Base-by-base conservation (phyloP, 2,113 vertebrate genomes). In the Myiagra hebetior region DNA sequence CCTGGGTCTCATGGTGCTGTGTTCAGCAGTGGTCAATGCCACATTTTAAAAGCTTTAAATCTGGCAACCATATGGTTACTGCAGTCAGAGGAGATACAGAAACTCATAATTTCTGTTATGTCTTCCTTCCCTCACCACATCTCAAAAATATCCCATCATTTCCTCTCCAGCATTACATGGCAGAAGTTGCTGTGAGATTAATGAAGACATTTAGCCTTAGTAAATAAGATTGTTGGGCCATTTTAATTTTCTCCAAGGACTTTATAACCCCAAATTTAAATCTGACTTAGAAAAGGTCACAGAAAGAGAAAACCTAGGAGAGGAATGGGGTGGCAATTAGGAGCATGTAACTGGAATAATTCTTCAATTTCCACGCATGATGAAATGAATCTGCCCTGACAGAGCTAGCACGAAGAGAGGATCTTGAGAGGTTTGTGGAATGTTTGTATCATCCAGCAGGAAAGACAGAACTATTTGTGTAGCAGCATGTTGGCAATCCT, bases 321-420 rank as follows among this genome's bases (percentile, higher is more conserved):
- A 86, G 68, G 78, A 95, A 81, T 37, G 47, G 22, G 37, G 26
- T 59, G 92, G 83, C 73, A 96, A 94, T 96, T 95, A 96, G 68
- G 68, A 84, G 91, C 88, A 81, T 50, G 69, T 81, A 95, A 94
- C 79, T 78, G 80, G 64, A 97, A 95, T 95, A 94, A 96, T 94
- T 91, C 83, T 82, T 85, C 86, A 89, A 92, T 96, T 96, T 96
- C 91, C 88, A 87, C 89, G 95, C 93, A 70, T 97, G 73, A 91
- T 73, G 56, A 93, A 94, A 94, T 75, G 76, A 81, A 78, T 87
- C 79, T 93, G 59, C 83, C 68, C 85, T 85, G 88, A 26, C 37
- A 84, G 53, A 81, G 52, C 37, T 14, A 70, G 79, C 37, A 31
- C 9, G 60, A 81, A 37, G 65, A 87, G 47, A 84, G 31, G 62